A percentile compares a stretch with the other conserved stretches of the same genome.
Evolutionary conservation across 2,113 vertebrate genomes (phyloP).

Genomic region (chimpanzee (Pan troglodytes)): DNA sequence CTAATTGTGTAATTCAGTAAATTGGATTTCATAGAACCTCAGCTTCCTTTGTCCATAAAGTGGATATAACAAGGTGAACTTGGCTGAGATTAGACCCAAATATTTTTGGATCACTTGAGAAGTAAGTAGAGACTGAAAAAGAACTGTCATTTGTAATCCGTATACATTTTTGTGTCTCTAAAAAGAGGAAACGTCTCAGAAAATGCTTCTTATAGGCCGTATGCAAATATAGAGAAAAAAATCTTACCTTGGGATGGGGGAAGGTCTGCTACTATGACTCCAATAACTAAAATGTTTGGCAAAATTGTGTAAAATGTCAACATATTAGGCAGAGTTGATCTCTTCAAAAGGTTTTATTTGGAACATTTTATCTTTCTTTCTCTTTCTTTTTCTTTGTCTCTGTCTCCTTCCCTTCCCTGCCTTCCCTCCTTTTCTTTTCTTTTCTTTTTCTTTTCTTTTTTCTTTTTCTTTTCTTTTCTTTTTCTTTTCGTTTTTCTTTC

Average conservation of each 20-base stretch:
- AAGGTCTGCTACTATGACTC: not conserved
- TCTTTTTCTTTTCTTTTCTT: too few relatives aligned
- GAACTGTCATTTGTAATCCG: not conserved
- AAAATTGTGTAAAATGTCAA: constrained; percentile 37
- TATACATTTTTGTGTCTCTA: not conserved
- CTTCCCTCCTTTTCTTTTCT: too few relatives aligned
- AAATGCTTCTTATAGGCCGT: not conserved
- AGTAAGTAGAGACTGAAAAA: constrained; percentile 29
- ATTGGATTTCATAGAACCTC: not conserved
- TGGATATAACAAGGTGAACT: not conserved
- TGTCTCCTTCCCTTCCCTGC: too few relatives aligned
- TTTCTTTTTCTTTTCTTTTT: too few relatives aligned
- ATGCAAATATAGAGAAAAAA: not conserved
- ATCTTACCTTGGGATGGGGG: not conserved
- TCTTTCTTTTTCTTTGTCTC: too few relatives aligned
- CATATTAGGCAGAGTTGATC: not conserved
- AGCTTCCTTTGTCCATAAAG: not conserved
- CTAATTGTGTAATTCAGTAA: not conserved
- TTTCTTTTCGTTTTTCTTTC: too few relatives aligned
- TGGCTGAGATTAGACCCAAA: not conserved
- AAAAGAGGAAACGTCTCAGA: not conserved
- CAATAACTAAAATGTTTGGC: constrained; percentile 17
- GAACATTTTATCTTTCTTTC: not conserved
- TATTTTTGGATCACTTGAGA: not conserved
- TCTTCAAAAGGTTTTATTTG: constrained; percentile 10